A percentile compares a stretch with the other conserved stretches of the same genome.
Conservation (phyloP, 2,888 invertebrate genomes). For the Thymelicus sylvestris region DNA sequence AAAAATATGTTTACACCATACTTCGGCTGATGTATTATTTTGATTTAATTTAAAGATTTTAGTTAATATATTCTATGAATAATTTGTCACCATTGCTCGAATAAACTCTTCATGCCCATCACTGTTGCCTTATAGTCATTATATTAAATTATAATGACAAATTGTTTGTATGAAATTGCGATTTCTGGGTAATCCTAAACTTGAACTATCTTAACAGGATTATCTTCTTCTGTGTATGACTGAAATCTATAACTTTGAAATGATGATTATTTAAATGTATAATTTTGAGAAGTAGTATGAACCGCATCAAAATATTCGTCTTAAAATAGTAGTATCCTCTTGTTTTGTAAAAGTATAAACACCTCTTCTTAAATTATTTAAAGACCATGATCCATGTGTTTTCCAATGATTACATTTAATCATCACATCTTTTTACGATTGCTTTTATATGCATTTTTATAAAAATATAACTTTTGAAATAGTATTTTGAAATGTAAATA, state of each 20-base stretch:
- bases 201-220: too few relatives aligned
- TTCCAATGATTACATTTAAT: not conserved
- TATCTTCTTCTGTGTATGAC: too few relatives aligned
- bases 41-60: constrained; percentile 6
- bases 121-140: not conserved
- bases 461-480: constrained; percentile 15
- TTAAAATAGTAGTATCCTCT: too few relatives aligned
- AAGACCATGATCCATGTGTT: not conserved
- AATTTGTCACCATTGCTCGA: constrained; percentile 13
- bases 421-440: constrained; percentile 25
- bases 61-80: constrained; percentile 4
- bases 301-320: too few relatives aligned
- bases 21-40: not conserved
- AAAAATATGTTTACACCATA: not conserved
- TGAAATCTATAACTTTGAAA: too few relatives aligned
- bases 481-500: not conserved
- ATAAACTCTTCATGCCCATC: not conserved
- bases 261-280: too few relatives aligned
- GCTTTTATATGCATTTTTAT: constrained; percentile 35
- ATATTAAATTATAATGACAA: not conserved
- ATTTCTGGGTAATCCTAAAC: too few relatives aligned
- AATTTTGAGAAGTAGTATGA: too few relatives aligned
- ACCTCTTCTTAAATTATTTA: not conserved
- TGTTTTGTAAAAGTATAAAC: not conserved
- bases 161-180: not conserved